Evolutionary conservation across 2,113 vertebrate species (phyloP).

Genomic region (Paradoxurus hermaphroditus): DNA sequence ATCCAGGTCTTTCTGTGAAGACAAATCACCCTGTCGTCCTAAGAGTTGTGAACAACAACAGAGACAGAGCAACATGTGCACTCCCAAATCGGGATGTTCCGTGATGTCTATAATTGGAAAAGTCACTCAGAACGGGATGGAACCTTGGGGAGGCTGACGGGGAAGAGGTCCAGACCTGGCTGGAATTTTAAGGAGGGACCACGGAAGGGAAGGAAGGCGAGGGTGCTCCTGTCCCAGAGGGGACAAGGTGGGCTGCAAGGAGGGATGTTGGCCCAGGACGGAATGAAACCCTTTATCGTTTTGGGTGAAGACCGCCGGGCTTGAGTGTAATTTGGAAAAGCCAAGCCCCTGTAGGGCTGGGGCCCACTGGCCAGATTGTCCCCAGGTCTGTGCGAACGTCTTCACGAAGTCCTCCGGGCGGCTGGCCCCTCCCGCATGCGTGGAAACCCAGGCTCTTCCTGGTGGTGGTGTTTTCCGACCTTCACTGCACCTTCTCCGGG

Average conservation of each 20-base stretch:
- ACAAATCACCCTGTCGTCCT: neutral
- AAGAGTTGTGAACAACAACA: neutral
- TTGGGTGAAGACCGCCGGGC: neutral
- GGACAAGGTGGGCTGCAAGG: neutral
- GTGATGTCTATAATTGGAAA: constrained; percentile 43
- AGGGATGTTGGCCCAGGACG: neutral
- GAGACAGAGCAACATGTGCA: neutral
- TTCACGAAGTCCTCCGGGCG: neutral
- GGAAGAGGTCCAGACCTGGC: neutral
- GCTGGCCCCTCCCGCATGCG: neutral
- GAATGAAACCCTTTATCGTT: neutral
- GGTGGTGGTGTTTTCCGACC: neutral
- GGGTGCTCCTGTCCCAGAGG: neutral
- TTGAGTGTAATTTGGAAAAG: neutral
- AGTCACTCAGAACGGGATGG: neutral
- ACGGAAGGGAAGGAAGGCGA: neutral
- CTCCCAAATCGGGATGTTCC: neutral
- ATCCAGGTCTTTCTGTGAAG: neutral
- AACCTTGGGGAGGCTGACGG: neutral
- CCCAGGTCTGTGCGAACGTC: neutral
- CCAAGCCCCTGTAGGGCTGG: neutral
- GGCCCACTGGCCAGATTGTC: neutral
- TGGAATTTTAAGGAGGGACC: neutral
- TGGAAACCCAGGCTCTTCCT: neutral
- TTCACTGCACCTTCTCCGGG: constrained; percentile 76